Conservation (phyloP, 2,113 vertebrate species). For the Ptyas mucosa region DNA sequence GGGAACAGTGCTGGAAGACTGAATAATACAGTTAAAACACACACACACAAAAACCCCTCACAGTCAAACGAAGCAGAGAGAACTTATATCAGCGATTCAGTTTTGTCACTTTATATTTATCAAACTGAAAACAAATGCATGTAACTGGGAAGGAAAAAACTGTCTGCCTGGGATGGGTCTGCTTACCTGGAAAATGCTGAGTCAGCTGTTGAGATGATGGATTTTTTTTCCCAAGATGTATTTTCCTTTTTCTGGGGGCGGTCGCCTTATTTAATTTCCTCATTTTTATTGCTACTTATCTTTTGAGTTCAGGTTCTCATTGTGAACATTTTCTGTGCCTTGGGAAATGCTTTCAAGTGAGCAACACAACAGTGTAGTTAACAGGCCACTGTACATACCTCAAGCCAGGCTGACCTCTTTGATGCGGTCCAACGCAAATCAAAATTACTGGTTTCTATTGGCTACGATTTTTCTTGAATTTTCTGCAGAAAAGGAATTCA, state of each 20-base stretch:
- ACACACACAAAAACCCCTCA: accelerated
- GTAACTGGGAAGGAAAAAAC: accelerated
- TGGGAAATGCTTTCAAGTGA: constrained; percentile 49
- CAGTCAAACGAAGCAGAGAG: background rate
- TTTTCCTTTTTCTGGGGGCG: constrained; percentile 16
- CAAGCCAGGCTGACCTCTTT: constrained; percentile 29
- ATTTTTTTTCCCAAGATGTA: constrained; percentile 16
- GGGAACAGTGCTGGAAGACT: constrained; percentile 40
- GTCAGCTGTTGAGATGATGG: constrained; percentile 29
- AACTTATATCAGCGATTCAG: constrained; percentile 28
- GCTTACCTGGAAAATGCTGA: constrained; percentile 55
- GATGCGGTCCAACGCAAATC: constrained; percentile 16
- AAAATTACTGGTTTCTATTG: background rate
- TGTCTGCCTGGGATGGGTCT: constrained; percentile 23
- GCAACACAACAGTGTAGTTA: constrained; percentile 39
- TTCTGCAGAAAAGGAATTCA: background rate
- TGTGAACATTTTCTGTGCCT: constrained; percentile 27
- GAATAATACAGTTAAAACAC: background rate
- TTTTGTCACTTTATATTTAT: constrained; percentile 18
- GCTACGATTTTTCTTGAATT: background rate
- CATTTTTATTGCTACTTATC: constrained; percentile 31
- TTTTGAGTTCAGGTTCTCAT: constrained; percentile 33
- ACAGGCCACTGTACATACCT: constrained; percentile 31
- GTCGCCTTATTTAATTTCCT: constrained; percentile 11
- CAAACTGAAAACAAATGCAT: constrained; percentile 5